Evolutionary conservation across 1,140 invertebrate genomes (phyloP), one percentile per base, ranked within the genome.

Genomic region (Samia ricini): DNA sequence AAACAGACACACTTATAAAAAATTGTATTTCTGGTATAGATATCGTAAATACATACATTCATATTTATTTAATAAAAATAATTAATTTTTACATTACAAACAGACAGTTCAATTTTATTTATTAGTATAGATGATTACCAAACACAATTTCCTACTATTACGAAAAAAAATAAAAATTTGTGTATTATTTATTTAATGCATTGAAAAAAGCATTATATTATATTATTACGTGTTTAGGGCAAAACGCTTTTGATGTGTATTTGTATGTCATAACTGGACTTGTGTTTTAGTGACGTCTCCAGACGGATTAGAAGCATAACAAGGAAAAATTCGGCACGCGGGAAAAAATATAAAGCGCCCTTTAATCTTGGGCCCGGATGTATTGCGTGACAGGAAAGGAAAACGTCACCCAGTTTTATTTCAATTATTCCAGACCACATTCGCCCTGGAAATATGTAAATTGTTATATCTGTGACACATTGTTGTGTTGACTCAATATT

Each of bases 361-460:
- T 59, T 59, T 65, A 60, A 78, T 76, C 74, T 71, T 55, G 55
- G n/a, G 63, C 67, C 61, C 56, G 60, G 33, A 59, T 71, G 65
- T 67, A 77, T 81, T 72, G 77, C 81, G 79, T 80, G 81, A 79
- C 77, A 64, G 22, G 75, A 77, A 85, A 76, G 69, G 71, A 74
- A 33, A 81, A 82, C 78, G 75, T 79, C 69, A 71, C 77, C 69
- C 33, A 76, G 72, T 76, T 85, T 77, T 76, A 77, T 81, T 80
- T 83, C 79, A 80, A 83, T 85, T 83, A 81, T 77, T 76, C 63
- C 69, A 52, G 70, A 72, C 59, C 60, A 71, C 69, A 56, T 68
- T 72, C 63, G 61, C 56, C 57, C 56, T 51, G 71, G 71, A 76
- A 75, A 72, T 71, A 79, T 71, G 61, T 65, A 73, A 73, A 68